Evolutionary conservation across 2,113 vertebrate genomes (phyloP), one percentile per base, ranked within the genome.

Genomic region (Clupea harengus): DNA sequence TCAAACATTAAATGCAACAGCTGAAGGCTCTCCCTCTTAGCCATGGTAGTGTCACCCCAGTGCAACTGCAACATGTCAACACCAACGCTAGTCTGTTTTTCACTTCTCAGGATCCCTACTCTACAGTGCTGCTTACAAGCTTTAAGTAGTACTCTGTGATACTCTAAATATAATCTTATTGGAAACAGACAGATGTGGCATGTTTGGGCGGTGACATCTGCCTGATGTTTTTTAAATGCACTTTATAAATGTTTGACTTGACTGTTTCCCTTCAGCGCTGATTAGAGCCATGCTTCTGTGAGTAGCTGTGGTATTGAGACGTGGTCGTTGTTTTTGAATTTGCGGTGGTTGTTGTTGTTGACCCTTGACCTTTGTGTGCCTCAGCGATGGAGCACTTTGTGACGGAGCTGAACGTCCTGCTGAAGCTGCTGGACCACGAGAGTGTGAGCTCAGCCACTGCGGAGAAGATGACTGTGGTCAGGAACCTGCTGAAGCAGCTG

Each of bases 351-450:
- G 54, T 67, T 57, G 54, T 18, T n/a, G 75, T 82, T 90, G 85
- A 89, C 92, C 88, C 87, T 50, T 84, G 50, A 89, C 75, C 50
- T 52, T 85, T 46, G 67, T 7, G 86, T 87, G 81, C 44, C 82
- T 54, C 91, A 95, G 97, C 94, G 88, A 93, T 99, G 92, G 98
- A 99, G 91, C 96, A 97, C 84, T 97, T 99, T 67, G 94, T 99
- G 82, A 96, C 93, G 0, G 98, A 99, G 93, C 94, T 99, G 83
- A 94, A 94, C 0, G 45, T 96, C 64, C 93, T 99, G 82, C 96
- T 99, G 87, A 98, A 96, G 93, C 94, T 99, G 93, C 92, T 99
- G 93, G 98, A 99, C 90, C 96, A 97, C 0, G 98, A 99, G 91
- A 95, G 95, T 28, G 94, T 99, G 93, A 99, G 98, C 49, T 93